phyloP scores from a whole-genome alignment of 2,797 vertebrate species.

The Anomalospiza imberbis region DNA sequence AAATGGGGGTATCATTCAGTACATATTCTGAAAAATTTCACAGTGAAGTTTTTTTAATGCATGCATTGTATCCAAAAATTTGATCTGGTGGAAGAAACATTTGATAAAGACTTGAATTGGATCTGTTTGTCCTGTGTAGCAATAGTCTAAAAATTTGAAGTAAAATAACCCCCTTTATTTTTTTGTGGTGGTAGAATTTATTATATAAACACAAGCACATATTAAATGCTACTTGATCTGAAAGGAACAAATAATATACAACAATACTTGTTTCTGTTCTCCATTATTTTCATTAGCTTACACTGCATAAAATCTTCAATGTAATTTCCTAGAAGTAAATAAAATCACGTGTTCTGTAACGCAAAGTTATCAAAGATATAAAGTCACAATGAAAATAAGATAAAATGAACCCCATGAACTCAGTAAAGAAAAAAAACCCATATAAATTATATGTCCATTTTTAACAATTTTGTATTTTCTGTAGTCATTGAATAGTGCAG shows the following conservation, averaged over 20 bases:
- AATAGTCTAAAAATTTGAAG: neutral
- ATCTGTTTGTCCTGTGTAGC: rapidly evolving
- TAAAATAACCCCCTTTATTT: neutral
- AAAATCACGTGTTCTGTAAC: neutral
- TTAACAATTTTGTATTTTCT: neutral
- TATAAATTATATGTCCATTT: neutral
- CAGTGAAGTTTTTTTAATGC: neutral
- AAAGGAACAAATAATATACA: neutral
- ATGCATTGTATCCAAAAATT: neutral
- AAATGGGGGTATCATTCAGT: neutral
- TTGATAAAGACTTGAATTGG: neutral
- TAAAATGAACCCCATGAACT: neutral
- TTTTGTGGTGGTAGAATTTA: neutral
- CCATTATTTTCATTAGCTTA: neutral
- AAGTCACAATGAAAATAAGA: neutral
- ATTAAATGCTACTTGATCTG: neutral
- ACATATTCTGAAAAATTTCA: neutral
- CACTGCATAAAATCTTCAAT: neutral
- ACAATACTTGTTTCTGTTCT: neutral
- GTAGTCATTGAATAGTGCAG: neutral
- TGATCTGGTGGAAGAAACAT: neutral
- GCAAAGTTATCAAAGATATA: neutral
- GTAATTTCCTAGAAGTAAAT: neutral
- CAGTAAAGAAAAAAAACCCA: neutral
- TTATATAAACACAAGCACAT: neutral